Evolutionary conservation across 2,888 invertebrate species (phyloP).

Genomic region (Drosophila borborema): DNA sequence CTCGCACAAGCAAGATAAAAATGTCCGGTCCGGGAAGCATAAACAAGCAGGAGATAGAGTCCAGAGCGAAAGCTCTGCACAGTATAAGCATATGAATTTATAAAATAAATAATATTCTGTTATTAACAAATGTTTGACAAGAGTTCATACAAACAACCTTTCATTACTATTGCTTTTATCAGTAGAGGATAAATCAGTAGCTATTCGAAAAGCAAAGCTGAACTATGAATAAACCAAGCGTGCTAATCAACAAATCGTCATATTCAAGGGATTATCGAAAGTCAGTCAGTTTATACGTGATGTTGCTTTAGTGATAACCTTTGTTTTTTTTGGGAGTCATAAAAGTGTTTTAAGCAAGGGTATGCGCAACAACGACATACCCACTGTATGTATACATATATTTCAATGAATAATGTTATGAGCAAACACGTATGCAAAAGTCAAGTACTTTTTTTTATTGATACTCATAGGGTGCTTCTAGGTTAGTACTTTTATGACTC

Average conservation of each 20-base stretch:
- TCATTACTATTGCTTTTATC: conserved; percentile 14
- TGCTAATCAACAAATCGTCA: conserved; percentile 39
- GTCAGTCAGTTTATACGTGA: conserved; percentile 61
- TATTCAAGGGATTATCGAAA: conserved; percentile 61
- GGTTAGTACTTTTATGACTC: conserved; percentile 12
- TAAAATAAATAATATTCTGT: conserved; percentile 29
- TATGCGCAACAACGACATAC: conserved; percentile 1
- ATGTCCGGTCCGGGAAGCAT: conserved; percentile 39
- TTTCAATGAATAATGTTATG: conserved; percentile 4
- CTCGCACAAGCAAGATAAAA: conserved; percentile 55
- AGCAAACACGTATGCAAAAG: conserved; percentile 8
- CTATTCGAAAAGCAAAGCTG: not conserved
- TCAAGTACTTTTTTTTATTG: conserved; percentile 8
- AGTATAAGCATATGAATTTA: conserved; percentile 7
- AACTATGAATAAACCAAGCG: conserved; percentile 9
- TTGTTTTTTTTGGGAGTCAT: conserved; percentile 4
- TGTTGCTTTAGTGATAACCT: conserved; percentile 23
- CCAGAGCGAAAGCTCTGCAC: not conserved
- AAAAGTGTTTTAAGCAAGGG: not conserved
- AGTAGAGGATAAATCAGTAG: not conserved
- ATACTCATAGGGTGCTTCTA: not conserved
- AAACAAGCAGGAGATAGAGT: conserved; percentile 47
- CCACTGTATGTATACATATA: not conserved
- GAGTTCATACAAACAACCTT: not conserved
- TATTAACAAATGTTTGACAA: conserved; percentile 28